These are phyloP conservation scores for Xiphophorus couchianus DNA, from an alignment of 2,113 vertebrate species.

Conservation along the genomic window DNA sequence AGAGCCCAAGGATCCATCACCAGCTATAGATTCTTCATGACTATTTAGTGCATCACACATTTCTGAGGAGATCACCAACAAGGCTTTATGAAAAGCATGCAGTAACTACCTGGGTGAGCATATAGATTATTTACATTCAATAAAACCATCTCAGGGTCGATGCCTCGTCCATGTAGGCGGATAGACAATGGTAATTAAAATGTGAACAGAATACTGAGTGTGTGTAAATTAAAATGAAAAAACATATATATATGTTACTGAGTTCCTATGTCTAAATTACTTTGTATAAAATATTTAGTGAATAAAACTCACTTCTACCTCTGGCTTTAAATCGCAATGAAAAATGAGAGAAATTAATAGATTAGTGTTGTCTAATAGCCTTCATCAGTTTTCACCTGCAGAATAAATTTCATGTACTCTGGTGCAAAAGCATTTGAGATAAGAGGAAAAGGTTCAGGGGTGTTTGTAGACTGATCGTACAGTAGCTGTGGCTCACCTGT, in stretches of 20 bases:
- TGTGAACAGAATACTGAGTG: background rate
- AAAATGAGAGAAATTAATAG: slow-evolving; percentile 4
- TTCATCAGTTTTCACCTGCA: background rate
- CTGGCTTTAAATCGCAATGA: background rate
- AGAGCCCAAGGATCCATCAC: background rate
- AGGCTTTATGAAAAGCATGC: background rate
- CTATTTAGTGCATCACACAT: background rate
- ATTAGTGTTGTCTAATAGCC: background rate
- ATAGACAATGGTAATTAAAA: background rate
- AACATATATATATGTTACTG: slow-evolving; percentile 5
- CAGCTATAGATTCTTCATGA: slow-evolving; percentile 2
- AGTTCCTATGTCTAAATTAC: background rate
- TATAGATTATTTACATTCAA: slow-evolving; percentile 25
- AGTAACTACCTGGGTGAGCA: slow-evolving; percentile 21
- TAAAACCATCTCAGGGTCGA: slow-evolving; percentile 17
- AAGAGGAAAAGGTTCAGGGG: slow-evolving; percentile 20
- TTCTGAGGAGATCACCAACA: background rate
- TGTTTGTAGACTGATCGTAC: slow-evolving; percentile 32
- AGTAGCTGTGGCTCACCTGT: slow-evolving; percentile 37
- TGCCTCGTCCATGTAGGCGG: slow-evolving; percentile 6
- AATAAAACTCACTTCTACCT: background rate
- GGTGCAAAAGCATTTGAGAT: slow-evolving; percentile 10
- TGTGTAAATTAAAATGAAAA: slow-evolving; percentile 8
- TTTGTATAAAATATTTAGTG: background rate
- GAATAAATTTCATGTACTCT: background rate